Percentiles rank a stretch among this genome's conserved stretches.
Evolutionary conservation across 2,888 invertebrate species (phyloP).

Genomic region (Macrosoma leucophasiata): DNA sequence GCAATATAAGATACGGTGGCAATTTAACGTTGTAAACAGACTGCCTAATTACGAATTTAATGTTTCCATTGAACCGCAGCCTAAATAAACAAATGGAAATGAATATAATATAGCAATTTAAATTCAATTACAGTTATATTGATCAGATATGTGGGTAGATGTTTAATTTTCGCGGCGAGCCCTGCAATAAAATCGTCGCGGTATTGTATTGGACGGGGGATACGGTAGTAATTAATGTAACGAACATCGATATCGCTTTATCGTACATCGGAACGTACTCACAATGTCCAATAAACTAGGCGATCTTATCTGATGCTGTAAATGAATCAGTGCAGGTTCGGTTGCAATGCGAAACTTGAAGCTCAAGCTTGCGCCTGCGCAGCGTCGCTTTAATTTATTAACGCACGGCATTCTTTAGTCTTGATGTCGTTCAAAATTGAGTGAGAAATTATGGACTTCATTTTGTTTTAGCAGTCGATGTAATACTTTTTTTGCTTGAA

Average conservation of each 20-base stretch:
- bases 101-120: constrained; percentile 38
- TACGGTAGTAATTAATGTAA: constrained; percentile 59
- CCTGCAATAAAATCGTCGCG: constrained; percentile 53
- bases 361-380: too few species aligned
- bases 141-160: constrained; percentile 46
- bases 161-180: constrained; percentile 59
- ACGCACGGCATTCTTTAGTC: too few species aligned
- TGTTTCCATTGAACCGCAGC: constrained; percentile 17
- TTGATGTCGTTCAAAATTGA: too few species aligned
- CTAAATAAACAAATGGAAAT: constrained; percentile 42
- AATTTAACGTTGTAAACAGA: too few species aligned
- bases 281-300: constrained; percentile 72
- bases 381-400: constrained; percentile 24
- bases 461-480: too few species aligned
- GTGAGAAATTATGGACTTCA: too few species aligned
- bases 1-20: too few species aligned
- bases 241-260: constrained; percentile 56
- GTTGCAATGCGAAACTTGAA: constrained; percentile 31
- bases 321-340: constrained; percentile 59
- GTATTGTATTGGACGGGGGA: constrained; percentile 44
- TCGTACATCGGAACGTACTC: constrained; percentile 55
- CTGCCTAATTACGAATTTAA: too few species aligned
- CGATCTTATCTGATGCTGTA: constrained; percentile 62
- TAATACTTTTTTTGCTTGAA: too few species aligned
- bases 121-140: constrained; percentile 48